Evolutionary conservation across 2,797 vertebrate species (phyloP), one percentile per base, ranked within the genome.

Genomic region (Muscicapa comitata): DNA sequence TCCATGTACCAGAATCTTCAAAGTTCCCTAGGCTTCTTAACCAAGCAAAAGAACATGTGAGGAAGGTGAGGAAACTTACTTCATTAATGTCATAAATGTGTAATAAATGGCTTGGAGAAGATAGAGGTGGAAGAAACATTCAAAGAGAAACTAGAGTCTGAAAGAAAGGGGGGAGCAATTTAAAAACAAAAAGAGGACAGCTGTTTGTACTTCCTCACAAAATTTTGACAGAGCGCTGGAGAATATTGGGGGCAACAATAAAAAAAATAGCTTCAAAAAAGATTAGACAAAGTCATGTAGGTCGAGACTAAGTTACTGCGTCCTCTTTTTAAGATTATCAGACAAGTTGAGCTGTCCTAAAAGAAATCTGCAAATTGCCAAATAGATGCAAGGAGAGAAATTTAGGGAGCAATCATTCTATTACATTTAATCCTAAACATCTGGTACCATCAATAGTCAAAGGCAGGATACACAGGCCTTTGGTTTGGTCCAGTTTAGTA

Each of bases 281-380:
- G 5, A 23, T 42, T 35, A 54, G 28, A 63, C 14, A 58, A 58
- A 77, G 17, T 40, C 8, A 9, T 17, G 21, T 33, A 58, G 1
- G 20, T 63, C 2, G 16, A 75, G 47, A 65, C 25, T 29, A 66
- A 71, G 9, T 75, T 73, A 54, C 17, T 20, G 0, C n/a, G 10
- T 53, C 11, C 8, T 85, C 11, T 14, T 81, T 79, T 77, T 31
- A 53, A 28, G 10, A 37, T 47, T 79, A 57, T 48, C 57, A 76
- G 35, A n/a, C 11, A 42, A 0, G 1, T 17, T 1, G 2, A 54
- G 21, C 11, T 7, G 24, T 5, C 8, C 25, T 80, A 26, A 72
- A 86, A 84, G 12, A 33, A 71, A 40, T 35, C 3, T 47, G 7
- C 62, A 65, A 86, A 2, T 77, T 84, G 10, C 9, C 37, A 61